These are phyloP conservation scores for Poeciliopsis gracilis DNA, from an alignment of 2,797 vertebrate species.

Conservation along the genomic window DNA sequence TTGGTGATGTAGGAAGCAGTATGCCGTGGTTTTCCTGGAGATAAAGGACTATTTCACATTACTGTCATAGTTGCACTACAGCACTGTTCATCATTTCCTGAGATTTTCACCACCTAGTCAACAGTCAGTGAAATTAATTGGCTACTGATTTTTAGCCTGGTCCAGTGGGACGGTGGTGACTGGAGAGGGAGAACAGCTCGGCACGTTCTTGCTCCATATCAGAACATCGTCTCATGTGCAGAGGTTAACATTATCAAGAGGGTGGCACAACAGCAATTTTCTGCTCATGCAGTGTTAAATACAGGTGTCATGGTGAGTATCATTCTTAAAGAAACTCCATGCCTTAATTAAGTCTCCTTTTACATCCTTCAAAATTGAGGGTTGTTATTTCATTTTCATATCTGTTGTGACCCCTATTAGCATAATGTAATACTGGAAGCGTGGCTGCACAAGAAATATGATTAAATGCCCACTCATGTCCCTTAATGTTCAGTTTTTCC, in stretches of 20 bases:
- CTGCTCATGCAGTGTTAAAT: constrained; percentile 8
- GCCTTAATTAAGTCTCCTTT: constrained; percentile 12
- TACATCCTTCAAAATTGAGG: not conserved
- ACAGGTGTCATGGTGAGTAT: not conserved
- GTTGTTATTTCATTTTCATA: constrained; percentile 2
- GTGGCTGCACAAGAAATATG: not conserved
- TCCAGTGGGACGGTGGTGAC: constrained; percentile 35
- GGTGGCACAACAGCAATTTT: constrained; percentile 12
- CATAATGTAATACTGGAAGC: not conserved
- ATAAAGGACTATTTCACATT: constrained; percentile 55
- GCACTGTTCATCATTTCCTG: constrained; percentile 61
- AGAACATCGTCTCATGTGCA: not conserved
- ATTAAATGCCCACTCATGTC: not conserved
- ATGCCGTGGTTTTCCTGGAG: constrained; percentile 33
- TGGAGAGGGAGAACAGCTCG: constrained; percentile 18
- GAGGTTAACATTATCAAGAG: constrained; percentile 3
- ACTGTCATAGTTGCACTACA: constrained; percentile 58
- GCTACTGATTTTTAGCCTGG: constrained; percentile 42
- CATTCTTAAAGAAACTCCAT: constrained; percentile 28
- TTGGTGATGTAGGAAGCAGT: constrained; percentile 19
- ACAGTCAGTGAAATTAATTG: constrained; percentile 73
- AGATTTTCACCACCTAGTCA: constrained; percentile 51
- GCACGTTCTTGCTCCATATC: constrained; percentile 5
- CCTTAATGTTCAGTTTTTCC: not conserved
- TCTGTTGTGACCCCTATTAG: not conserved